Base-by-base conservation (phyloP, 1,140 invertebrate genomes). In the Eumaeus atala region DNA sequence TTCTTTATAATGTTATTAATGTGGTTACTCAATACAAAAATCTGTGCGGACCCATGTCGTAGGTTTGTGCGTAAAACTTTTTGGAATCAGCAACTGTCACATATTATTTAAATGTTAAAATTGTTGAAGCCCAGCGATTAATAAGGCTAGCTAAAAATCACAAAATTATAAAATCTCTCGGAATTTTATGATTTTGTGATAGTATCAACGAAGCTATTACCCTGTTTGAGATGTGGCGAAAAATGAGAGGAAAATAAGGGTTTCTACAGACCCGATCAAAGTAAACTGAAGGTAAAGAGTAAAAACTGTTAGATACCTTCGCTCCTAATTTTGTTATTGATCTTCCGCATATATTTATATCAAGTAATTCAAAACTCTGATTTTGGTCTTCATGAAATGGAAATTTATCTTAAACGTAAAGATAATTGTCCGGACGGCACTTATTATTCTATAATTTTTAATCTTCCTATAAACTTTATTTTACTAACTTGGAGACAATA, bases 401-500 rank as follows among this genome's bases (percentile, higher is more conserved):
- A 34, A 37, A 9, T 16, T 17, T 34, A 11, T 16, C n/a, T 51
- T 17, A 51, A 51, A 38, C 35, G 36, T 17, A 50, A 16, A 14
- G 48, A 35, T 50, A 50, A 18, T n/a, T 11, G 28, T 17, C 48
- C 48, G 10, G 48, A 14, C 3, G n/a, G 9, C 1, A 51, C 37
- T 10, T 51, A n/a, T 7, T 51, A 51, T 37, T 51, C 49, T 36
- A 51, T 38, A 35, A 51, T 51, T 51, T 51, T 16, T 16, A 34
- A 51, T 6, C 34, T 51, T n/a, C 49, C 49, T 36, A 1, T 11
- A 11, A 36, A 36, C 12, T 33, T 16, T 17, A n/a, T n/a, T n/a
- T n/a, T n/a, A n/a, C n/a, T n/a, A n/a, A n/a, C n/a, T n/a, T n/a
- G n/a, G n/a, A 51, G 37, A 51, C 3, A 17, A 3, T 51, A 36